Percentiles rank a stretch among this genome's conserved stretches.
These are phyloP conservation scores for Styela clava DNA, from an alignment of 23 tunicate genomes.

Conservation along the genomic window DNA sequence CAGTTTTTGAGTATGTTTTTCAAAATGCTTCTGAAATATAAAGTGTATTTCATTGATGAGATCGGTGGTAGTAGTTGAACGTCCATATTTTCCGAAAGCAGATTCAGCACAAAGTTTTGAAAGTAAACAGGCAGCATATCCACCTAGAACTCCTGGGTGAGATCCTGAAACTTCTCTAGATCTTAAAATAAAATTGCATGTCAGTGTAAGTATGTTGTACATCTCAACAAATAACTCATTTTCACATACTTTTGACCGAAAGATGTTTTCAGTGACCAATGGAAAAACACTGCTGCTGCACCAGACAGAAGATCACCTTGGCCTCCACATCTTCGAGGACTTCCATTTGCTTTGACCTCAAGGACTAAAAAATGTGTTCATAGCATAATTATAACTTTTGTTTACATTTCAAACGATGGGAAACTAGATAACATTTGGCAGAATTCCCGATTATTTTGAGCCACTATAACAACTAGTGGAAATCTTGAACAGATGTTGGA, in stretches of 20 bases:
- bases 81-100: slow-evolving; percentile 52
- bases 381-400: background rate
- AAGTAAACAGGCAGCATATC: slow-evolving; percentile 59
- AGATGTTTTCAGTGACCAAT: slow-evolving; percentile 44
- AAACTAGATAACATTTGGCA: too few species aligned
- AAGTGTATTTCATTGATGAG: slow-evolving; percentile 58
- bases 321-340: slow-evolving; percentile 95
- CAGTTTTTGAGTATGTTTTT: background rate
- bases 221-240: too few species aligned
- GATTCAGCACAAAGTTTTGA: slow-evolving; percentile 58
- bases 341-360: slow-evolving; percentile 43
- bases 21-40: slow-evolving; percentile 43
- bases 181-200: background rate
- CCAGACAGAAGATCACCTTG: slow-evolving; percentile 98
- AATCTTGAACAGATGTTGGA: too few species aligned
- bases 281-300: slow-evolving; percentile 58
- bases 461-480: too few species aligned
- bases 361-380: slow-evolving; percentile 20
- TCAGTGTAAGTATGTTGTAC: too few species aligned
- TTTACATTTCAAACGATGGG: background rate
- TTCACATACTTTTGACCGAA: background rate
- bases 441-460: too few species aligned
- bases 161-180: background rate
- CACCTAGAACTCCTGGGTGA: slow-evolving; percentile 44
- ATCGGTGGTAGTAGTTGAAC: slow-evolving; percentile 79